These are phyloP conservation scores for Hippocampus abdominalis DNA, from an alignment of 2,113 vertebrate species.

Conservation along the genomic window DNA sequence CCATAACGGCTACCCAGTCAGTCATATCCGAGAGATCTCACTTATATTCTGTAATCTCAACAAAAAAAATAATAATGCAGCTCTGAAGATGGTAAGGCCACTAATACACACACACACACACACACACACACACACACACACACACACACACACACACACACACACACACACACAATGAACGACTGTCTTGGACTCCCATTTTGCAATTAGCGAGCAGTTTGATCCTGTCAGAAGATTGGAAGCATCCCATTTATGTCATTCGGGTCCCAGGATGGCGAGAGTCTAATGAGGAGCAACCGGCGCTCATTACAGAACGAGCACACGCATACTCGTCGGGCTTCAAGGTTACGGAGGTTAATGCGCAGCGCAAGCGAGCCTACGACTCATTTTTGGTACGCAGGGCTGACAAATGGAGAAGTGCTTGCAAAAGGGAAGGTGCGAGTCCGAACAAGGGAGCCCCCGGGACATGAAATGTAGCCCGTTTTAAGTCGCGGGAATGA, in stretches of 20 bases:
- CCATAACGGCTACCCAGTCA: neutral
- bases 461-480: neutral
- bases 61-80: no score
- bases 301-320: slow-evolving; percentile 54
- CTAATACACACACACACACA: neutral
- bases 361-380: neutral
- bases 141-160: neutral
- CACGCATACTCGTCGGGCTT: slow-evolving; percentile 28
- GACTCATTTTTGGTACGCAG: neutral
- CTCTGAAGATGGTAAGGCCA: neutral
- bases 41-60: no score
- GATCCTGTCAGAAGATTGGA: slow-evolving; percentile 63
- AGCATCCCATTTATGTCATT: slow-evolving; percentile 60
- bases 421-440: neutral
- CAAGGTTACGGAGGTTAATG: slow-evolving; percentile 43
- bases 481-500: neutral
- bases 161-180: slow-evolving; percentile 36
- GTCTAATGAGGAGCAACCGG: slow-evolving; percentile 58
- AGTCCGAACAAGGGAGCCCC: neutral
- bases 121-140: neutral
- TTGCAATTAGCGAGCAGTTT: slow-evolving; percentile 60
- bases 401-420: neutral
- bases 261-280: slow-evolving; percentile 53
- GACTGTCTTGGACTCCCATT: slow-evolving; percentile 48
- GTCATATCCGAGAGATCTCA: no score